Conservation (phyloP, 2,113 vertebrate species). For the Caretta caretta region DNA sequence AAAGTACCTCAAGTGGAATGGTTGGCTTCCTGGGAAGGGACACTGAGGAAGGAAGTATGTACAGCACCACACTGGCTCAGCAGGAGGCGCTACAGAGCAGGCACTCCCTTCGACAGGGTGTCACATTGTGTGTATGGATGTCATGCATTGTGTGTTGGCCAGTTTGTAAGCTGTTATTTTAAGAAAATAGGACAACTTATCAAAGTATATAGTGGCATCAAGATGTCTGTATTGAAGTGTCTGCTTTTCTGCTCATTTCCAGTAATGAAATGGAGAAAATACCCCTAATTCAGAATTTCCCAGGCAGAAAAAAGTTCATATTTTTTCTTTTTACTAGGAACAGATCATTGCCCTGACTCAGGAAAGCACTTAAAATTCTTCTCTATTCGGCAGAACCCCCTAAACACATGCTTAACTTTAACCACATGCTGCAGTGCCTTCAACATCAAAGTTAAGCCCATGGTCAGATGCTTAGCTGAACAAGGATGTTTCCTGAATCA, state of each 20-base stretch:
- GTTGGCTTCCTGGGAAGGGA: too few relatives aligned
- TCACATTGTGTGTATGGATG: constrained; percentile 35
- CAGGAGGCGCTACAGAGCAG: too few relatives aligned
- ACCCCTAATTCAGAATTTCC: constrained; percentile 54
- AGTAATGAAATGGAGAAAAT: constrained; percentile 27
- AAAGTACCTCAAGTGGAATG: too few relatives aligned
- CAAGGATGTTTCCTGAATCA: neutral
- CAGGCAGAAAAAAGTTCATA: neutral
- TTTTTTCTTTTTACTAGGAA: constrained; percentile 12
- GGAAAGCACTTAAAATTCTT: neutral
- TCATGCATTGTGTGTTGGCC: neutral
- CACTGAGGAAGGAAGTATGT: too few relatives aligned
- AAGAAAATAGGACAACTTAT: constrained; percentile 64
- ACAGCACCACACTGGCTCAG: too few relatives aligned
- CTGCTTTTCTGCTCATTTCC: neutral
- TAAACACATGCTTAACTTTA: neutral
- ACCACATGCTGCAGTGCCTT: neutral
- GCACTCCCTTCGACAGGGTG: neutral
- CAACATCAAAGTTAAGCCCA: neutral
- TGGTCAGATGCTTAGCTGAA: neutral
- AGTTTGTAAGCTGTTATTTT: constrained; percentile 64
- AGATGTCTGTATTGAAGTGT: too few relatives aligned
- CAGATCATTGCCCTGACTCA: neutral
- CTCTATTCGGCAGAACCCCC: neutral
- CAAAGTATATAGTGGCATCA: neutral